Conservation (phyloP, 2,888 invertebrate species). For the Melinaea menophilus region DNA sequence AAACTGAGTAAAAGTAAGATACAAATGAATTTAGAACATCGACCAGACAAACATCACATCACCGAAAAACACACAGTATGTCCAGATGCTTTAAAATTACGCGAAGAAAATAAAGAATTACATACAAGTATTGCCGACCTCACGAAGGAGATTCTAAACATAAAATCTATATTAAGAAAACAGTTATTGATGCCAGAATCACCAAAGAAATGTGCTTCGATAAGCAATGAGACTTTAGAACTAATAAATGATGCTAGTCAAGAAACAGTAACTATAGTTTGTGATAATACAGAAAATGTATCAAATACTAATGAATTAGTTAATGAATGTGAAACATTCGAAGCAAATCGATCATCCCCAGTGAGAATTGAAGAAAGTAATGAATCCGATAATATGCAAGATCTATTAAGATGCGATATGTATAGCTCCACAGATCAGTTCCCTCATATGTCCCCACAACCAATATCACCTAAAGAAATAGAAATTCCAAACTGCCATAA, state of each 20-base stretch:
- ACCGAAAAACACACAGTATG: conserved; percentile 26
- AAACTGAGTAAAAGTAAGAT: conserved; percentile 25
- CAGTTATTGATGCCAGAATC: conserved; percentile 16
- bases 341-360: neutral
- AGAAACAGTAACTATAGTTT: conserved; percentile 13
- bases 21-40: conserved; percentile 11
- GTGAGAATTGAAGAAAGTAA: neutral
- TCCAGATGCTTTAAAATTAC: conserved; percentile 38
- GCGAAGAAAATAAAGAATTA: conserved; percentile 40
- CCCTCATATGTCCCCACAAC: neutral
- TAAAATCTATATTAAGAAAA: conserved; percentile 38
- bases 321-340: neutral
- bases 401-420: neutral
- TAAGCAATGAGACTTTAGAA: conserved; percentile 12
- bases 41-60: conserved; percentile 7
- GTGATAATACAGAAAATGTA: conserved; percentile 12
- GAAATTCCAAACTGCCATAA: neutral
- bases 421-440: neutral
- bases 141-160: conserved; percentile 37
- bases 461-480: neutral
- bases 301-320: neutral
- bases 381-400: neutral
- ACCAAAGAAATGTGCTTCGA: conserved; percentile 6
- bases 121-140: conserved; percentile 35
- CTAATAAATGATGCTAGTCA: conserved; percentile 22